Evolutionary conservation across 2,797 vertebrate genomes (phyloP).

Genomic region (Dryobates pubescens): DNA sequence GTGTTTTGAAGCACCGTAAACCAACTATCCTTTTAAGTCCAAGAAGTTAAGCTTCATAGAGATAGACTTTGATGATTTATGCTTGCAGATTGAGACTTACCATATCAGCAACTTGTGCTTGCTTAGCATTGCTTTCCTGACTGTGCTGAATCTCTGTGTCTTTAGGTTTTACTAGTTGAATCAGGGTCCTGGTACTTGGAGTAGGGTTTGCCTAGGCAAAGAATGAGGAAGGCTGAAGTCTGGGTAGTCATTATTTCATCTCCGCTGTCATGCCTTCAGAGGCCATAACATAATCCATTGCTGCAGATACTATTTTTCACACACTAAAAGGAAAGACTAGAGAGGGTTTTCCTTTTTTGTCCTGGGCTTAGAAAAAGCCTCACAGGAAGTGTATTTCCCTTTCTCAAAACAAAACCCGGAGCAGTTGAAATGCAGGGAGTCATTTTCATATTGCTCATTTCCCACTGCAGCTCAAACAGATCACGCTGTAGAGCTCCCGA

Average conservation of each 20-base stretch:
- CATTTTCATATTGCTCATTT: constrained; percentile 62
- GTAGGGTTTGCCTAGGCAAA: neutral
- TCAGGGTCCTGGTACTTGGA: constrained; percentile 10
- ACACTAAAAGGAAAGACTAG: constrained; percentile 3
- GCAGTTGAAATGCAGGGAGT: constrained; percentile 27
- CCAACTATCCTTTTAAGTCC: neutral
- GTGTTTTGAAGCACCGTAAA: neutral
- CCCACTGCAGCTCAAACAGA: constrained; percentile 12
- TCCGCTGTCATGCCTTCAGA: constrained; percentile 17
- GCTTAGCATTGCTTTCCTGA: neutral
- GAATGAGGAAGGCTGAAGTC: neutral
- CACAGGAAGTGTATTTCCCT: constrained; percentile 61
- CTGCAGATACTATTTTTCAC: constrained; percentile 48
- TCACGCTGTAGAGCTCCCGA: constrained; percentile 2
- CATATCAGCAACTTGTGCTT: neutral
- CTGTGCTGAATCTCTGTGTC: neutral
- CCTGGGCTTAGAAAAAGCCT: neutral
- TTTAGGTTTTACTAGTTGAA: constrained; percentile 12
- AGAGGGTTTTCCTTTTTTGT: neutral
- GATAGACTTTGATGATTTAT: neutral
- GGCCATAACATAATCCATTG: constrained; percentile 32
- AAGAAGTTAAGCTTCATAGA: neutral
- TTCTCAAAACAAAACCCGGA: constrained; percentile 37
- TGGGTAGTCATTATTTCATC: constrained; percentile 40
- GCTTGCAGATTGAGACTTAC: neutral